phyloP scores from a whole-genome alignment of 2,113 vertebrate species.

The Misgurnus mizolepis region DNA sequence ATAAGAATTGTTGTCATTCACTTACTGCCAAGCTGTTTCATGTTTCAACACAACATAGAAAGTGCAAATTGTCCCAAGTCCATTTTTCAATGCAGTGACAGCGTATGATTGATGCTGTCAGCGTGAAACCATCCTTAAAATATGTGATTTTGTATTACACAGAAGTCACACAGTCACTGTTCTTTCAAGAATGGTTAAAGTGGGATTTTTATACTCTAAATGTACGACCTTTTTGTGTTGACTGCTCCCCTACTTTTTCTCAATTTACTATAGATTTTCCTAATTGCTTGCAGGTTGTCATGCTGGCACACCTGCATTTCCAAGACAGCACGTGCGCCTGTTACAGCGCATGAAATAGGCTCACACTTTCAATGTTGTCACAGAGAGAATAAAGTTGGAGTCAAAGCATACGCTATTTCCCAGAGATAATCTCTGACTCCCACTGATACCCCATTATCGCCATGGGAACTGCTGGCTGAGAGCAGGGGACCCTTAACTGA shows the following conservation, averaged over 20 bases:
- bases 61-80: no score
- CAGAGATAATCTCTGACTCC: constrained; percentile 8
- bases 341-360: not conserved
- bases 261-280: not conserved
- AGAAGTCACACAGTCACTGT: not conserved
- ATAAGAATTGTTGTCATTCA: no score
- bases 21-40: no score
- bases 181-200: not conserved
- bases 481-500: constrained; percentile 5
- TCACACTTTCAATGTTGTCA: not conserved
- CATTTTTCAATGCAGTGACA: no score
- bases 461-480: constrained; percentile 32
- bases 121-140: no score
- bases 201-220: not conserved
- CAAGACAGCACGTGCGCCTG: not conserved
- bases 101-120: no score
- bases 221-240: not conserved
- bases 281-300: not conserved
- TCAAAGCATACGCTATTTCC: not conserved
- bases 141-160: no score
- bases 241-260: not conserved
- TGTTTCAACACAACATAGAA: no score
- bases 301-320: not conserved
- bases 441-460: constrained; percentile 16
- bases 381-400: not conserved